phyloP scores from a whole-genome alignment of 2,888 invertebrate species.

The Reticulitermes lucifugus region DNA sequence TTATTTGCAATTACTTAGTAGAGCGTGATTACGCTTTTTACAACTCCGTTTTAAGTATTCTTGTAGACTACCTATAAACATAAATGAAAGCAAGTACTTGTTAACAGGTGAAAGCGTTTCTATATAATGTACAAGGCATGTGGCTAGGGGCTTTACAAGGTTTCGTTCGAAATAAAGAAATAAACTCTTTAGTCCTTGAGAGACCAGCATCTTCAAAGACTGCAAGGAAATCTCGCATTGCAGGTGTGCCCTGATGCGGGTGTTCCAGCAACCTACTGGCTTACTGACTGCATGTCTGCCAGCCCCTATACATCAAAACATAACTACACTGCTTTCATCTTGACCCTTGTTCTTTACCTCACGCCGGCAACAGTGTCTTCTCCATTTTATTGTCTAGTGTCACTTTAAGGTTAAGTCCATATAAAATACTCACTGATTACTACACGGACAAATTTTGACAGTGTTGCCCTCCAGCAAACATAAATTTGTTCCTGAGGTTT shows the following conservation, averaged over 20 bases:
- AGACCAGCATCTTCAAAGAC: constrained; percentile 20
- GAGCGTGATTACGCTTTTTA: too few relatives aligned
- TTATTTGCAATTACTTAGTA: too few relatives aligned
- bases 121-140: not conserved
- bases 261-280: constrained; percentile 14
- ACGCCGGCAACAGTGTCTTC: not conserved
- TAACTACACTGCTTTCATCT: not conserved
- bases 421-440: not conserved
- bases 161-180: not conserved
- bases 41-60: too few relatives aligned
- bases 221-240: constrained; percentile 14
- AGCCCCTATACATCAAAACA: constrained; percentile 4
- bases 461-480: not conserved
- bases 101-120: constrained; percentile 10
- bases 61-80: not conserved
- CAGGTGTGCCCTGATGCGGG: constrained; percentile 27
- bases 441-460: not conserved
- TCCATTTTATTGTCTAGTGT: not conserved
- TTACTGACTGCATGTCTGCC: not conserved
- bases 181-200: constrained; percentile 1
- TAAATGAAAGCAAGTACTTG: not conserved
- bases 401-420: not conserved
- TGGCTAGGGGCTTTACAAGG: constrained; percentile 9
- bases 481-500: not conserved
- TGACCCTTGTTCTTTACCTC: not conserved